Evolutionary conservation across 2,888 invertebrate species (phyloP).

Genomic region (Cecidostiba fungosa): DNA sequence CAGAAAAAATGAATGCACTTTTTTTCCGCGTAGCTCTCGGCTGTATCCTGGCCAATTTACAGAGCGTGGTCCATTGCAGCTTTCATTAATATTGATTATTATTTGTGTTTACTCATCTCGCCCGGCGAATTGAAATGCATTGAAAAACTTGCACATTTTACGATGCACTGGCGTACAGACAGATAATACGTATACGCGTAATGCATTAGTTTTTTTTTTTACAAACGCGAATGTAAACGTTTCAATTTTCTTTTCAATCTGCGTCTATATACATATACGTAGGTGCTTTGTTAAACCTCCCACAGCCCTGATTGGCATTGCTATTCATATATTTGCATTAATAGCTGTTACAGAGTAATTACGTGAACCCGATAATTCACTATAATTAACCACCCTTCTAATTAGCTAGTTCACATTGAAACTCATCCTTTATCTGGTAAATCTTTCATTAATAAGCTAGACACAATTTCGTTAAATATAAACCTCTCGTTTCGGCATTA

Average conservation of each 20-base stretch:
- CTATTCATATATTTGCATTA: background rate
- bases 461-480: background rate
- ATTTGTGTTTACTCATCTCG: background rate
- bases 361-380: background rate
- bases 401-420: background rate
- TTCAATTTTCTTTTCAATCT: background rate
- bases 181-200: too few species aligned
- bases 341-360: background rate
- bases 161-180: background rate
- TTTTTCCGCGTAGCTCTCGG: background rate
- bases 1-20: constrained; percentile 24
- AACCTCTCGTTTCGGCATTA: background rate
- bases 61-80: background rate
- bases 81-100: constrained; percentile 37
- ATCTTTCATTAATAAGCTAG: constrained; percentile 1
- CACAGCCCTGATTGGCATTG: background rate
- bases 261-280: background rate
- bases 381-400: background rate
- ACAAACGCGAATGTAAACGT: too few species aligned
- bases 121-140: background rate
- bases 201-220: too few species aligned
- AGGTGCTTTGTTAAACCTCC: background rate
- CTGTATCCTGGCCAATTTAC: background rate
- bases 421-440: background rate
- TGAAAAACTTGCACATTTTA: background rate